These are phyloP conservation scores for Ceyx margarethae DNA, from an alignment of 2,113 vertebrate genomes.

Conservation along the genomic window DNA sequence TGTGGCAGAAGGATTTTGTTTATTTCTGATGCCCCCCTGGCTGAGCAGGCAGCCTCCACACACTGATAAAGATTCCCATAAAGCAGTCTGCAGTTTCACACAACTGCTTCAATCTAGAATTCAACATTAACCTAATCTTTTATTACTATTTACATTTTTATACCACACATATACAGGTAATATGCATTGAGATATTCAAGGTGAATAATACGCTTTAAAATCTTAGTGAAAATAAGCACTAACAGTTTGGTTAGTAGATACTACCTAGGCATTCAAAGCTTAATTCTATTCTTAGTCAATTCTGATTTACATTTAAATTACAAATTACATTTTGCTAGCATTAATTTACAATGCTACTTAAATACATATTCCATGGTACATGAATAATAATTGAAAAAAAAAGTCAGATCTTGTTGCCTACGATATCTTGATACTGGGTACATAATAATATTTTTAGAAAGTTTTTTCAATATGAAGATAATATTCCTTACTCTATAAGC, in stretches of 20 bases:
- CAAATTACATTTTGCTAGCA: constrained; percentile 27
- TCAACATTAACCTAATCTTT: background rate
- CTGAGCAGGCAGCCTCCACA: background rate
- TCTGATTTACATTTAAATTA: constrained; percentile 68
- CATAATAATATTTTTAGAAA: constrained; percentile 34
- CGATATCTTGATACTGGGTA: background rate
- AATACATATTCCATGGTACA: constrained; percentile 49
- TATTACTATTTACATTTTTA: constrained; percentile 37
- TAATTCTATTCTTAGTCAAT: constrained; percentile 53
- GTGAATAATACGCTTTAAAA: constrained; percentile 13
- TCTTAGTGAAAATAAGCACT: background rate
- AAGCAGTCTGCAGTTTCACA: background rate
- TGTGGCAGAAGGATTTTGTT: background rate
- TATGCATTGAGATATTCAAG: background rate
- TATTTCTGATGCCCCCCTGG: background rate
- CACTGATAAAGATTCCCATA: background rate
- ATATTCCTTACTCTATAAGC: background rate
- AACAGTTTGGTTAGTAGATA: constrained; percentile 4
- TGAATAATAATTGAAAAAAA: constrained; percentile 47
- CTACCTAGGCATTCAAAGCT: constrained; percentile 2
- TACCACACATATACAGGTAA: background rate
- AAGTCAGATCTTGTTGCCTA: background rate
- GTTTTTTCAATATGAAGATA: background rate
- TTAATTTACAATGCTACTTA: constrained; percentile 51
- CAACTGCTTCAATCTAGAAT: background rate